Base-by-base conservation (phyloP, 2,113 vertebrate species). In the Leptobrachium leishanense region DNA sequence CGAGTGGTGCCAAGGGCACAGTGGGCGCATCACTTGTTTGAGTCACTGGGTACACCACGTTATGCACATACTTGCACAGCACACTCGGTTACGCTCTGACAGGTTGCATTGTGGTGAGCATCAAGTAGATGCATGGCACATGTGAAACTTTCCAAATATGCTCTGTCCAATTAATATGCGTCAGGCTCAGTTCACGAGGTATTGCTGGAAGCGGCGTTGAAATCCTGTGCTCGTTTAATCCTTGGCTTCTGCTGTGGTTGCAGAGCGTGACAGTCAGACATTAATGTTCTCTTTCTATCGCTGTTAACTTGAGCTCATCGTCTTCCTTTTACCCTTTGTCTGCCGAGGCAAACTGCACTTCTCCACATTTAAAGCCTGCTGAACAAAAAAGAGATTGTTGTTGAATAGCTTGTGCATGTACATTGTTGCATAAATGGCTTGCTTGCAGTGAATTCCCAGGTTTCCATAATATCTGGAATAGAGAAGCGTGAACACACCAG, bases 171-270 rank as follows among this genome's bases (percentile, higher is more conserved):
- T 80, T 74, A 80, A 62, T 71, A 80, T 50, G 64, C 78, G 39
- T 11, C 42, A 68, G 63, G 71, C 41, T 68, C 65, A 62, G 53
- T 9, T 68, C 65, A 53, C 57, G 41, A 59, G 65, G 15, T 74
- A 44, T 39, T 68, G 78, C 73, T 80, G 71, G 73, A 68, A 80
- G 53, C 71, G 57, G 39, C 72, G 50, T 46, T 74, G 64, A 80
- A 80, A 74, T 74, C 78, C 78, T 44, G n/a, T 62, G 78, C 54
- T 31, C 42, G 66, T 74, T 74, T 74, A 80, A 80, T 80, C 72
- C 78, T 63, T 54, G 65, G 78, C 78, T 80, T 80, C 42, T 74
- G 71, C 78, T 62, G 71, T 74, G 78, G 64, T 62, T 74, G 72
- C 65, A 80, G 54, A 80, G 78, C 64, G 78, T 80, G 71, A 80